Percentiles rank a stretch among this genome's conserved stretches.
Conservation (phyloP, 2,888 invertebrate species). For the Campoletis raptor region DNA sequence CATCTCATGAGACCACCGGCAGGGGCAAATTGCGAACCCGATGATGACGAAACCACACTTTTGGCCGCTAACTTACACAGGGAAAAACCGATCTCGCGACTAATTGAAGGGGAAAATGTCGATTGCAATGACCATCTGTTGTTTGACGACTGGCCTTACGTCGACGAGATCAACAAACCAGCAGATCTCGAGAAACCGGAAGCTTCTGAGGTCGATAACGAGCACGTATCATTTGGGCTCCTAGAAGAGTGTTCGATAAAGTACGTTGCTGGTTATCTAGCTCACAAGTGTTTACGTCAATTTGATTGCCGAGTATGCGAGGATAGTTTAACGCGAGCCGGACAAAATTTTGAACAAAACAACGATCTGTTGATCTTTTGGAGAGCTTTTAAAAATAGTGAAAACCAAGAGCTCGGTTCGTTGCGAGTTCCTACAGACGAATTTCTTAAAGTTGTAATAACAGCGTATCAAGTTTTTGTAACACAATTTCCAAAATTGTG, state of each 20-base stretch:
- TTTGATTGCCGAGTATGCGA: background rate
- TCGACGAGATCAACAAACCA: constrained; percentile 2
- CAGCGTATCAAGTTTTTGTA: background rate
- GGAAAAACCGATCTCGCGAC: background rate
- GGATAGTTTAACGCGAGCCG: background rate
- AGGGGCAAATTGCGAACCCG: constrained; percentile 46
- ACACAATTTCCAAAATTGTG: background rate
- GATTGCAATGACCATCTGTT: background rate
- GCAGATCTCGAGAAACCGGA: background rate
- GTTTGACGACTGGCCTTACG: background rate
- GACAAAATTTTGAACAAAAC: background rate
- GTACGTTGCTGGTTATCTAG: background rate
- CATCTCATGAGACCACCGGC: constrained; percentile 42
- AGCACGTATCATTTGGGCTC: background rate
- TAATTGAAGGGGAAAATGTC: background rate
- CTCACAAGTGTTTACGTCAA: background rate
- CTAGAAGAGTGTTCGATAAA: constrained; percentile 10
- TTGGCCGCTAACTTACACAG: background rate
- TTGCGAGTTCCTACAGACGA: background rate
- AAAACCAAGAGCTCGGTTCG: background rate
- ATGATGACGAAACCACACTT: constrained; percentile 10
- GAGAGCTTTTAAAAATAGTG: background rate
- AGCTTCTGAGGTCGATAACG: background rate
- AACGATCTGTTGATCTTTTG: constrained; percentile 21
- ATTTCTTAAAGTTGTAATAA: background rate